These are phyloP conservation scores for Sander lucioperca DNA, from an alignment of 2,113 vertebrate genomes.

Conservation along the genomic window DNA sequence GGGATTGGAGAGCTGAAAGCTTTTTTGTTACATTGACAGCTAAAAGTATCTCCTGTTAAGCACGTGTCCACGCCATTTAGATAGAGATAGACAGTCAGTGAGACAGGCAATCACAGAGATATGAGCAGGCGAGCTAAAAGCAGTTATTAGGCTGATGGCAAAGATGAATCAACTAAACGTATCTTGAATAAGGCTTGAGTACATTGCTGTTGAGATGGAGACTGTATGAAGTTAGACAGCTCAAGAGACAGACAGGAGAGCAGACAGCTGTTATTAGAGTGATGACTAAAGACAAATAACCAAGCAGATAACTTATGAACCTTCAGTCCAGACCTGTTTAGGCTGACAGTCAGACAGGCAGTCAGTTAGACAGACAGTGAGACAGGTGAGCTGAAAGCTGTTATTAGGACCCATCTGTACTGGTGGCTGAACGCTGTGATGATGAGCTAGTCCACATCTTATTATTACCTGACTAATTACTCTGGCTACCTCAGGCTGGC, in stretches of 20 bases:
- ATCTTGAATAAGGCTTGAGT: conserved; percentile 32
- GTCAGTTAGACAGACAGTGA: conserved; percentile 4
- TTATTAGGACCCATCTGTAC: conserved; percentile 63
- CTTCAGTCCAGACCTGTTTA: conserved; percentile 22
- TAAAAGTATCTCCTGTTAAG: conserved; percentile 23
- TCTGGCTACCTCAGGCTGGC: conserved; percentile 60
- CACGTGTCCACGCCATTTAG: conserved; percentile 27
- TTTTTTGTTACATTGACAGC: conserved; percentile 40
- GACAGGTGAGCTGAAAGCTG: conserved; percentile 42
- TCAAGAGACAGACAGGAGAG: background rate
- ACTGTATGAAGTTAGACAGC: conserved; percentile 9
- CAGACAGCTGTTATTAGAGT: conserved; percentile 35
- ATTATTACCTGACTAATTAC: conserved; percentile 77
- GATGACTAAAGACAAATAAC: conserved; percentile 39
- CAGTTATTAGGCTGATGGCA: conserved; percentile 52
- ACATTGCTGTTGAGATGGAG: background rate
- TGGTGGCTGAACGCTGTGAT: conserved; percentile 48
- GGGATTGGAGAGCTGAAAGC: conserved; percentile 25
- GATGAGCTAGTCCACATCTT: conserved; percentile 66
- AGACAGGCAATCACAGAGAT: conserved; percentile 24
- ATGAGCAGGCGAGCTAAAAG: conserved; percentile 40
- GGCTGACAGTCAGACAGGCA: conserved; percentile 2
- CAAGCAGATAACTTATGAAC: conserved; percentile 20
- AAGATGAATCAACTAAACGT: conserved; percentile 44
- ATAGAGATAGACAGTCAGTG: background rate